Conservation (phyloP, 2,113 vertebrate species). For the Scalopus aquaticus region DNA sequence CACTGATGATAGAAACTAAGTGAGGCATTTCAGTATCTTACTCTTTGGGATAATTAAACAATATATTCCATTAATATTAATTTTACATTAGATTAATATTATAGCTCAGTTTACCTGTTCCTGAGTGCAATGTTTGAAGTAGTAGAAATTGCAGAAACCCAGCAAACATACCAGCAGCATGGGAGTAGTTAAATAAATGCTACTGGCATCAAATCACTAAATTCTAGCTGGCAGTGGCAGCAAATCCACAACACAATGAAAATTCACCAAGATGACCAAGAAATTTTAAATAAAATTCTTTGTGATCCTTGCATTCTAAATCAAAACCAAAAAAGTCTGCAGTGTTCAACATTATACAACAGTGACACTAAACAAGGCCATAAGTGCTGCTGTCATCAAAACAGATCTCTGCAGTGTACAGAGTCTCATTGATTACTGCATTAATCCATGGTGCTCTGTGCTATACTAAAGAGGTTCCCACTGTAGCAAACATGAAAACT, state of each 20-base stretch:
- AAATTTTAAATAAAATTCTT: slow-evolving; percentile 65
- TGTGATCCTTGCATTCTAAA: slow-evolving; percentile 75
- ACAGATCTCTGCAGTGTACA: slow-evolving; percentile 86
- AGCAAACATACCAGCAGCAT: slow-evolving; percentile 86
- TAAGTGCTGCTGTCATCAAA: slow-evolving; percentile 82
- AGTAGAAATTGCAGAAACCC: slow-evolving; percentile 86
- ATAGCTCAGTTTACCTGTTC: slow-evolving; percentile 86
- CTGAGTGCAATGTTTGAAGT: slow-evolving; percentile 82
- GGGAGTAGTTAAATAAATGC: slow-evolving; percentile 76
- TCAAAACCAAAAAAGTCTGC: slow-evolving; percentile 77
- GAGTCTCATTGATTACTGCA: slow-evolving; percentile 81
- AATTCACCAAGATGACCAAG: slow-evolving; percentile 70
- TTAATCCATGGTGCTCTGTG: slow-evolving; percentile 58
- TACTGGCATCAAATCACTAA: slow-evolving; percentile 78
- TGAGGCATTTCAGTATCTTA: slow-evolving; percentile 42
- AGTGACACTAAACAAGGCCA: slow-evolving; percentile 76
- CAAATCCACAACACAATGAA: slow-evolving; percentile 71
- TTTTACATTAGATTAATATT: slow-evolving; percentile 47
- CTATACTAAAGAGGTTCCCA: slow-evolving; percentile 67
- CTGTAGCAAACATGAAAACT: slow-evolving; percentile 47
- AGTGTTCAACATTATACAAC: slow-evolving; percentile 73
- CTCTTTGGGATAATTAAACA: slow-evolving; percentile 40
- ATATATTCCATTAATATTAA: slow-evolving; percentile 48
- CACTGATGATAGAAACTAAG: slow-evolving; percentile 36
- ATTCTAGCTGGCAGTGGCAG: slow-evolving; percentile 76